Conservation (phyloP, 2,888 invertebrate genomes). For the Gisinianus flammeolus region DNA sequence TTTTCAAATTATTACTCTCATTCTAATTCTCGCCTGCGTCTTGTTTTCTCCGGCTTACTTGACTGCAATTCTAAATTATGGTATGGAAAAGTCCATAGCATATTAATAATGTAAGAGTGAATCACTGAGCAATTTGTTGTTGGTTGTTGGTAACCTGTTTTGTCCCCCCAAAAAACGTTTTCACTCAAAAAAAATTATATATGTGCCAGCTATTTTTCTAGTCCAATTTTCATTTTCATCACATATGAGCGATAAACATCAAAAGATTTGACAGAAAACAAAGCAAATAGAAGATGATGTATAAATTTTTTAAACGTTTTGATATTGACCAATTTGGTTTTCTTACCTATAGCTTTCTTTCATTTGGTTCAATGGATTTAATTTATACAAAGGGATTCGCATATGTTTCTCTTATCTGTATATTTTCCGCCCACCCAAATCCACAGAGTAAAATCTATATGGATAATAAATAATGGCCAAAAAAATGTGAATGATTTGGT, state of each 20-base stretch:
- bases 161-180: neutral
- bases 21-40: neutral
- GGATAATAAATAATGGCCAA: neutral
- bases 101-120: too few relatives aligned
- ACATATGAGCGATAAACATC: too few relatives aligned
- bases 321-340: too few relatives aligned
- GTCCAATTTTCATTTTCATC: too few relatives aligned
- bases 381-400: neutral
- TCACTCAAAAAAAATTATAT: neutral
- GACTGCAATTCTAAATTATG: neutral
- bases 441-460: neutral
- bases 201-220: neutral
- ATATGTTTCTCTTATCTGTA: neutral
- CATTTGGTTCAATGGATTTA: neutral
- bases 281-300: too few relatives aligned
- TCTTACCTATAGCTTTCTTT: too few relatives aligned
- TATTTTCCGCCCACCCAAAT: neutral
- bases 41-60: neutral
- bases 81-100: too few relatives aligned
- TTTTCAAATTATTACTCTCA: neutral
- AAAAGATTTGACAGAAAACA: too few relatives aligned
- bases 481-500: neutral
- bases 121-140: neutral
- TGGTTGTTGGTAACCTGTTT: neutral
- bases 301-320: too few relatives aligned